Evolutionary conservation across 2,888 invertebrate species (phyloP).

Genomic region (Escarpia spicata): DNA sequence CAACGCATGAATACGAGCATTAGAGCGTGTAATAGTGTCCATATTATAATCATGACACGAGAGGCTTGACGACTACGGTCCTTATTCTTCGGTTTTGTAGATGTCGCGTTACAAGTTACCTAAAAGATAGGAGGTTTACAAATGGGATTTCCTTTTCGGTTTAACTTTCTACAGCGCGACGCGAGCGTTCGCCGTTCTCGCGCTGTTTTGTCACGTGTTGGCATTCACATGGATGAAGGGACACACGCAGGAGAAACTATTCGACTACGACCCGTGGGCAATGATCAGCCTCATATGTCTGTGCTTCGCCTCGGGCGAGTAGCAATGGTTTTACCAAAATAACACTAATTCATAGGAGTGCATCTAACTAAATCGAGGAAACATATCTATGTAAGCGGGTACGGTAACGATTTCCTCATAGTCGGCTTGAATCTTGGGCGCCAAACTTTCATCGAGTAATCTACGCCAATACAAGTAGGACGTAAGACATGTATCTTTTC

Average conservation of each 20-base stretch:
- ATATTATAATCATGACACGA: not conserved
- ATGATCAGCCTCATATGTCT: constrained; percentile 35
- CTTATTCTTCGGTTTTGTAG: not conserved
- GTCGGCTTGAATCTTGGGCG: no score
- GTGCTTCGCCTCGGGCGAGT: constrained; percentile 37
- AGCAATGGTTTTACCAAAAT: not conserved
- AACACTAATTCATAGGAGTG: no score
- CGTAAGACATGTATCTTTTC: no score
- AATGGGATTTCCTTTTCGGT: not conserved
- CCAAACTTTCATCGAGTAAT: no score
- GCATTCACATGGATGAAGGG: constrained; percentile 43
- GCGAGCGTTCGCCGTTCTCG: constrained; percentile 38
- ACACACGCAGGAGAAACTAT: constrained; percentile 40
- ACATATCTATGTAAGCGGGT: no score
- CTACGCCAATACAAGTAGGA: no score
- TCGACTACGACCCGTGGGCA: constrained; percentile 41
- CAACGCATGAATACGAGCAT: no score
- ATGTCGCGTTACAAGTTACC: not conserved
- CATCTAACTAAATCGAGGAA: no score
- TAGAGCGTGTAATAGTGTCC: no score
- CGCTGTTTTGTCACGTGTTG: constrained; percentile 40
- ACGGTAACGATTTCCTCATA: no score
- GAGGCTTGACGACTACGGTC: not conserved
- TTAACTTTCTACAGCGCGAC: constrained; percentile 41
- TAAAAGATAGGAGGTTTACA: not conserved